These are phyloP conservation scores for Kryphioiulus occultus DNA, from an alignment of 2,888 invertebrate genomes.

Conservation along the genomic window DNA sequence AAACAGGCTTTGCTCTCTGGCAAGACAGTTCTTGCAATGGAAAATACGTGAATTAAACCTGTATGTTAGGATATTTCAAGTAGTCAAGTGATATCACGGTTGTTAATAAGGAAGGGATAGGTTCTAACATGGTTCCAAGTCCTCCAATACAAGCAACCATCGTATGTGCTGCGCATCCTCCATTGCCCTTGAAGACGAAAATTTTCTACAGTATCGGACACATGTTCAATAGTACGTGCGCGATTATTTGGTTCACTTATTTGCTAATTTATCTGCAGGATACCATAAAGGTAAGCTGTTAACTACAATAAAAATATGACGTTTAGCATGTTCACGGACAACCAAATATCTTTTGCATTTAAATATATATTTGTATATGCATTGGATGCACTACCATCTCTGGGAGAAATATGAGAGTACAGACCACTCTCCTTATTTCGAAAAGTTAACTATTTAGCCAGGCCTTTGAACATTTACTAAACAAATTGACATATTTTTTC, in stretches of 20 bases:
- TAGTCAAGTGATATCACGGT: not conserved
- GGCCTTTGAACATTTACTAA: too few relatives aligned
- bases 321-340: too few relatives aligned
- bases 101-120: too few relatives aligned
- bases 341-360: too few relatives aligned
- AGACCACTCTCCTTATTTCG: too few relatives aligned
- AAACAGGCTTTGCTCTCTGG: not conserved
- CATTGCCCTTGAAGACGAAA: constrained; percentile 46
- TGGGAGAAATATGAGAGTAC: too few relatives aligned
- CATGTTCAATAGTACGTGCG: constrained; percentile 68
- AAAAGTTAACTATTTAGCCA: too few relatives aligned
- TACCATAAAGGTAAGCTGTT: not conserved
- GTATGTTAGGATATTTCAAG: not conserved
- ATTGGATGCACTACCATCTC: too few relatives aligned
- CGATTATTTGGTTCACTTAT: constrained; percentile 69
- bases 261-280: constrained; percentile 60
- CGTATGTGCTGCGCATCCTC: not conserved
- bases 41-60: not conserved
- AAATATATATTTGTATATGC: too few relatives aligned
- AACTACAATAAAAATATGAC: too few relatives aligned
- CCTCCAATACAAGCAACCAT: not conserved
- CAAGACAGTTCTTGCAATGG: not conserved
- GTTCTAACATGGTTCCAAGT: not conserved
- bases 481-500: too few relatives aligned
- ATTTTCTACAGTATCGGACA: constrained; percentile 65